phyloP scores from a whole-genome alignment of 2,113 vertebrate species.

The Casuarius casuarius region DNA sequence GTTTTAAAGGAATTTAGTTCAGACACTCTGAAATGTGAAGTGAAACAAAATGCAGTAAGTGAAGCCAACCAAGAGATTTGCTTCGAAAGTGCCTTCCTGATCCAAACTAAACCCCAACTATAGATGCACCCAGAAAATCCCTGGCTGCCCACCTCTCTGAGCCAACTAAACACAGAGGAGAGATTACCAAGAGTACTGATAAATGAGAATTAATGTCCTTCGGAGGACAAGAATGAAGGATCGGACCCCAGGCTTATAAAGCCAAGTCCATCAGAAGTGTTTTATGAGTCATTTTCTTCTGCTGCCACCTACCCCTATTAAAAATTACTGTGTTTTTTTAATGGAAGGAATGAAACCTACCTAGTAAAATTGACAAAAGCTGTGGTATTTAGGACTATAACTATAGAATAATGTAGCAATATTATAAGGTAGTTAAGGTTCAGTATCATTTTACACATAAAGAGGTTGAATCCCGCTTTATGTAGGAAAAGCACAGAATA shows the following conservation, averaged over 20 bases:
- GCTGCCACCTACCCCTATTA: background rate
- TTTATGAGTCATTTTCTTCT: background rate
- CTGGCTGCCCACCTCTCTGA: background rate
- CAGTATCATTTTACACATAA: slow-evolving; percentile 16
- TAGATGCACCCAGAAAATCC: background rate
- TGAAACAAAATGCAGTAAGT: background rate
- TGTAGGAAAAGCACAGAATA: background rate
- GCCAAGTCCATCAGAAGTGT: background rate
- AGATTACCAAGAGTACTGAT: background rate
- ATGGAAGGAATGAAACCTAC: background rate
- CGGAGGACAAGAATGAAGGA: background rate
- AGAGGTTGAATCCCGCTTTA: background rate
- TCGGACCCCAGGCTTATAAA: background rate
- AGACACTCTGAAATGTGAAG: background rate
- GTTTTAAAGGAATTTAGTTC: slow-evolving; percentile 5
- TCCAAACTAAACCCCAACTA: background rate
- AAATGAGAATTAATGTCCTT: background rate
- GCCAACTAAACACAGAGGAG: background rate
- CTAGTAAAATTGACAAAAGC: slow-evolving; percentile 22
- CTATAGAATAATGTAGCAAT: background rate
- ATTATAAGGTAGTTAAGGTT: background rate
- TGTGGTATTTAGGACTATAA: background rate
- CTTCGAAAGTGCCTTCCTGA: background rate
- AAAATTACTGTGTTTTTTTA: background rate
- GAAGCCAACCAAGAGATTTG: background rate